Conservation (phyloP, 2,888 invertebrate genomes). For the Nudaria mundana region DNA sequence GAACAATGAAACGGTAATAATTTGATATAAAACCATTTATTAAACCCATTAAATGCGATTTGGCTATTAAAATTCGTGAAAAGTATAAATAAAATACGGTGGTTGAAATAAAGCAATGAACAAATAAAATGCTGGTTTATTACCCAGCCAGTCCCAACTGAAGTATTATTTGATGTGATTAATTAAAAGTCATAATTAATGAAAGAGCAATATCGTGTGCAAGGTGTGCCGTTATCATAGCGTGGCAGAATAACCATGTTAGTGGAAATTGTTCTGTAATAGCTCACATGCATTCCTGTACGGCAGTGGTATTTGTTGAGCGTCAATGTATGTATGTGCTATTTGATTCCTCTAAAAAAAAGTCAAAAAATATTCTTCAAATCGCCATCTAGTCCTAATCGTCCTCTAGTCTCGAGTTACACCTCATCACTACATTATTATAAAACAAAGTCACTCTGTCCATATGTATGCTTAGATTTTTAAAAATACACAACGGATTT, state of each 20-base stretch:
- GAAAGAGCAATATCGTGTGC: conserved; percentile 49
- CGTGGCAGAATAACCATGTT: conserved; percentile 22
- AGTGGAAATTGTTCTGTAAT: conserved; percentile 21
- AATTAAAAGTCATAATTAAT: conserved; percentile 66
- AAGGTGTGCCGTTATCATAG: conserved; percentile 32
- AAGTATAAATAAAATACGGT: conserved; percentile 9
- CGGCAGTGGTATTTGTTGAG: conserved; percentile 12
- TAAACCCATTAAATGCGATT: conserved; percentile 15
- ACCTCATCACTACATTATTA: no score
- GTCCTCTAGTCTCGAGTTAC: no score
- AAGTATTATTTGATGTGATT: conserved; percentile 57
- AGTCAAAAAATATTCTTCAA: no score
- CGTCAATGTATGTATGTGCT: no score
- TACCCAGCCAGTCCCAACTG: conserved; percentile 35
- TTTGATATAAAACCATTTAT: neutral
- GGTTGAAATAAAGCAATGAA: conserved; percentile 37
- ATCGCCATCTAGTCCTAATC: no score
- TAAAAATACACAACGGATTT: no score
- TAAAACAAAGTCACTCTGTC: no score
- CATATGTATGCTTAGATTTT: no score
- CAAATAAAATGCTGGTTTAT: conserved; percentile 56
- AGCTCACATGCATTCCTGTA: conserved; percentile 25
- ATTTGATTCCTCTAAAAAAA: no score
- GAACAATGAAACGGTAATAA: neutral
- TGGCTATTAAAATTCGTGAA: conserved; percentile 22